These are phyloP conservation scores for Lacerta agilis DNA, from an alignment of 2,797 vertebrate genomes.

Conservation along the genomic window DNA sequence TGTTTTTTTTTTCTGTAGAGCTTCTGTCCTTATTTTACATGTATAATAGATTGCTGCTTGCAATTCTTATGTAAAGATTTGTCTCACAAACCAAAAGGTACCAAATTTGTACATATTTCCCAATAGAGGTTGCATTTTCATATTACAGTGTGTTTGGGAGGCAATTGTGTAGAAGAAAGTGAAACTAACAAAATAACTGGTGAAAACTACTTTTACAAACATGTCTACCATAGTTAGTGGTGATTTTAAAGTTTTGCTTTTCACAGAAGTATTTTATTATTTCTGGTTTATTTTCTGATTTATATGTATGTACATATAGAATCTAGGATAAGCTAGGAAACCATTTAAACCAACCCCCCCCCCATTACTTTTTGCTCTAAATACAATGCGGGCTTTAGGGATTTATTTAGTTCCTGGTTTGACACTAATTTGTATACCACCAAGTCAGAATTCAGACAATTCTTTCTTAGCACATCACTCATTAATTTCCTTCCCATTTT, in stretches of 20 bases:
- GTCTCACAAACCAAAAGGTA: constrained; percentile 78
- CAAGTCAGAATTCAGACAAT: constrained; percentile 34
- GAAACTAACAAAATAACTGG: constrained; percentile 81
- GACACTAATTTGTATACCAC: constrained; percentile 6
- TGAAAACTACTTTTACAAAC: constrained; percentile 74
- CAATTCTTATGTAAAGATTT: constrained; percentile 78
- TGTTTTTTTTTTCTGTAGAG: constrained; percentile 63
- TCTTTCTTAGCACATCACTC: constrained; percentile 39
- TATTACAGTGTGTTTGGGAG: constrained; percentile 77
- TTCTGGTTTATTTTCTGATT: constrained; percentile 67
- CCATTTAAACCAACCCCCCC: constrained; percentile 52
- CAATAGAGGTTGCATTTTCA: constrained; percentile 78
- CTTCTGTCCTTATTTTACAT: constrained; percentile 76
- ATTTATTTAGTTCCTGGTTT: constrained; percentile 46
- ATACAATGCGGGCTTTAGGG: constrained; percentile 39
- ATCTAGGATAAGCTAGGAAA: constrained; percentile 66
- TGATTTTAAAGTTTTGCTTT: constrained; percentile 77
- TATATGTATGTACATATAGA: constrained; percentile 64
- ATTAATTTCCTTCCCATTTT: constrained; percentile 43
- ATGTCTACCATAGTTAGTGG: constrained; percentile 77
- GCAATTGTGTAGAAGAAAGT: constrained; percentile 81
- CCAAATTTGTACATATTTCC: constrained; percentile 79
- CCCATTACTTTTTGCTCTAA: constrained; percentile 47
- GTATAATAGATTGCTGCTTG: constrained; percentile 78
- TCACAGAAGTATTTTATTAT: constrained; percentile 50